phyloP scores from a whole-genome alignment of 2,797 vertebrate species.

The Ctenosaura bakeri region DNA sequence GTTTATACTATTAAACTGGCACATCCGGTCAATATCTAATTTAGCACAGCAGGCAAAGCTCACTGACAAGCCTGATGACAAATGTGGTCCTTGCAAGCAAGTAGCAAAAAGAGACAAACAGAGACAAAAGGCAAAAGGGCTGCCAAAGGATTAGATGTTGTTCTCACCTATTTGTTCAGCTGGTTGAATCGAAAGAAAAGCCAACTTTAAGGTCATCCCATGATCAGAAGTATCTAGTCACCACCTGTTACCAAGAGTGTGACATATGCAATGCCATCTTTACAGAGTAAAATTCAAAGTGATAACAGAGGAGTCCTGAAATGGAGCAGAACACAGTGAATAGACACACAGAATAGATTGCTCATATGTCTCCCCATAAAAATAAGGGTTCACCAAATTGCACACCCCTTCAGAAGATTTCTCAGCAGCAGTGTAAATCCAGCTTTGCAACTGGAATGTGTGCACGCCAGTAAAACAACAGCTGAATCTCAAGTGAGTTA shows the following conservation, averaged over 20 bases:
- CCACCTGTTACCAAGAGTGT: not conserved
- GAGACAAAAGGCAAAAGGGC: not conserved
- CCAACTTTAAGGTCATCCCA: not conserved
- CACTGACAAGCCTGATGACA: slow-evolving; percentile 46
- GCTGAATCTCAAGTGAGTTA: not conserved
- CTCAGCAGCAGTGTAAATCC: not conserved
- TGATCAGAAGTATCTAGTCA: not conserved
- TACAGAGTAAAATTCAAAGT: not conserved
- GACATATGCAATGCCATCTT: no score
- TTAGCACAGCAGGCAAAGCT: slow-evolving; percentile 29
- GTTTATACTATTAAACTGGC: slow-evolving; percentile 47
- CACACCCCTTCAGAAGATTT: not conserved
- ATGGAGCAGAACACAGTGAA: not conserved
- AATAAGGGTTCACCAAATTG: not conserved
- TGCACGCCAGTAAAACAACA: not conserved
- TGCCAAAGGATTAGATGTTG: not conserved
- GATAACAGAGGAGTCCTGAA: not conserved
- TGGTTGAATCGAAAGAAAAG: slow-evolving; percentile 7
- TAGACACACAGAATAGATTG: not conserved
- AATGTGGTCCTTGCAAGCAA: slow-evolving; percentile 20
- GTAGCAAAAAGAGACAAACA: not conserved
- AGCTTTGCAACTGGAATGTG: not conserved
- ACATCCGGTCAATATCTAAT: slow-evolving; percentile 61
- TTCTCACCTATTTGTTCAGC: slow-evolving; percentile 22
- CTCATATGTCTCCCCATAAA: not conserved